Base-by-base conservation (phyloP, 2,113 vertebrate genomes). In the Pachyramphus minor region DNA sequence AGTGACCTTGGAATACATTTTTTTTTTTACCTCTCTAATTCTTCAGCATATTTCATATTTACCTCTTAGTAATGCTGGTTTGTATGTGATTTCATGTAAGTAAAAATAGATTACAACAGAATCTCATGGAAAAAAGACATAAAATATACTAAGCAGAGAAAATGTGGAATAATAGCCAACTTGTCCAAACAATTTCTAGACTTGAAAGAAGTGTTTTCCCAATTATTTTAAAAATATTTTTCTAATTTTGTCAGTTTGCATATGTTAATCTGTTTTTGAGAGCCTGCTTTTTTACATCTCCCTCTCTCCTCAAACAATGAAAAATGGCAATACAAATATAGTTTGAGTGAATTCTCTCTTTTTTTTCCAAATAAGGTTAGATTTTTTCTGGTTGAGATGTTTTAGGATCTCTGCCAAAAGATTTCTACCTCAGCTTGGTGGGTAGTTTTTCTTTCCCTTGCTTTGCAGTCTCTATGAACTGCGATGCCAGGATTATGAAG, bases 301-400 rank as follows among this genome's bases (percentile, higher is more conserved):
- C 35, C 39, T 71, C 67, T n/a, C 28, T 55, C 30, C 10, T 25
- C 41, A 44, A 31, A 84, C 78, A 89, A 33, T 81, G 75, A 86
- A n/a, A 77, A 79, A 44, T 69, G 44, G 24, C 63, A 86, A 76
- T 78, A 41, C 59, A 75, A 73, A 93, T 91, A 64, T 7, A 76
- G 72, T 75, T 93, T 42, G 12, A 53, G 31, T 17, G 4, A 84
- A 94, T 75, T 91, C 77, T 74, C 18, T 69, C 5, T 1, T 69
- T 82, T 69, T 82, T 88, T 85, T n/a, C 92, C 89, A 78, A 94
- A 75, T 93, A 94, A 93, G 87, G 76, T 79, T 84, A 59, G 64
- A 45, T 80, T 68, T 68, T 73, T 84, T 56, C 41, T 81, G 41
- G 8, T 86, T 68, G 86, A 76, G 87, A 76, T 35, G 2, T 66